Conservation (phyloP, 2,888 invertebrate genomes). For the Melangyna quadrimaculata region DNA sequence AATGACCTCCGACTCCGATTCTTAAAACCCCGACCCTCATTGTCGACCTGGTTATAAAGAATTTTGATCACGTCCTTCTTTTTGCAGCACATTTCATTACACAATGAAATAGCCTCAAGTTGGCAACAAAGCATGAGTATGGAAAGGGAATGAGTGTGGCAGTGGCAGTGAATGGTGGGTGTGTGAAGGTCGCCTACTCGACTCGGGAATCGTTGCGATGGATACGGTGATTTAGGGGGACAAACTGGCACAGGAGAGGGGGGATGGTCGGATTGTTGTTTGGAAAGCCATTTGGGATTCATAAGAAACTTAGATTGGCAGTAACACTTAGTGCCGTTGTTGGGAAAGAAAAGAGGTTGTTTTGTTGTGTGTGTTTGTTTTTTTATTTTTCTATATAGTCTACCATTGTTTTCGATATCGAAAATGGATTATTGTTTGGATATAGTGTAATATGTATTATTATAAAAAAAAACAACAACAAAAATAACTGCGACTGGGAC, state of each 20-base stretch:
- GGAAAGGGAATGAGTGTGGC: too few relatives aligned
- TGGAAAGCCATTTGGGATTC: slow-evolving; percentile 61
- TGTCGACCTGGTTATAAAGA: slow-evolving; percentile 52
- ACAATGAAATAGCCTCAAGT: slow-evolving; percentile 51
- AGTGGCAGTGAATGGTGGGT: too few relatives aligned
- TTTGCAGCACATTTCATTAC: slow-evolving; percentile 64
- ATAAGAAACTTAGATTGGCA: slow-evolving; percentile 49
- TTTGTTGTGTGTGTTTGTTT: slow-evolving; percentile 13
- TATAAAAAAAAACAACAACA: neutral
- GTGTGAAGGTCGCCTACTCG: slow-evolving; percentile 3
- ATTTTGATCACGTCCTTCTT: slow-evolving; percentile 69
- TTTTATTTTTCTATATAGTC: neutral
- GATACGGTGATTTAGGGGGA: slow-evolving; percentile 14
- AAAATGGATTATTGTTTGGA: slow-evolving; percentile 31
- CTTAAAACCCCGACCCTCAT: neutral
- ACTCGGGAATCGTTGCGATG: neutral
- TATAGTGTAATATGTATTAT: slow-evolving; percentile 9
- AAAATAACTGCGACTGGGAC: neutral
- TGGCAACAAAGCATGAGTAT: slow-evolving; percentile 11
- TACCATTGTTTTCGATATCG: slow-evolving; percentile 17
- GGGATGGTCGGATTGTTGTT: slow-evolving; percentile 4
- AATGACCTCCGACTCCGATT: slow-evolving; percentile 13
- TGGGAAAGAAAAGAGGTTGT: neutral
- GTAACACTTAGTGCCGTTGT: slow-evolving; percentile 31
- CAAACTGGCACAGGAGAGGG: slow-evolving; percentile 1